Conservation (phyloP, 2,797 vertebrate genomes). For the Hyperoplus immaculatus region DNA sequence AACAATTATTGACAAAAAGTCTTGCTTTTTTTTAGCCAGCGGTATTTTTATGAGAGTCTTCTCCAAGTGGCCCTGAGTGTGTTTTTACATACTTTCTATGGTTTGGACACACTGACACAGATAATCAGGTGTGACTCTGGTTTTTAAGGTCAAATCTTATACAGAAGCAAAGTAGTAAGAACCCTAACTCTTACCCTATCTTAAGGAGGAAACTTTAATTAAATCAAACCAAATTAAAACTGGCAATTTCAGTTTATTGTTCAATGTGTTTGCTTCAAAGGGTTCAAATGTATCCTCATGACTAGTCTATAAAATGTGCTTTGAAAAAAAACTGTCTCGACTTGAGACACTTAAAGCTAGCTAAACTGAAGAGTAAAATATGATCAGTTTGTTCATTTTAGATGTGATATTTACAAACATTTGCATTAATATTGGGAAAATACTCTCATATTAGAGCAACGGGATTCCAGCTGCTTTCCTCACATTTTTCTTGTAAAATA, state of each 20-base stretch:
- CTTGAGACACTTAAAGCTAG: not conserved
- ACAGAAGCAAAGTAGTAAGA: not conserved
- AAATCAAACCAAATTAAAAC: not conserved
- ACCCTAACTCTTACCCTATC: not conserved
- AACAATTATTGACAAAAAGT: slow-evolving; percentile 37
- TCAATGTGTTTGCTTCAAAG: too few relatives aligned
- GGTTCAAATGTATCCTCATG: not conserved
- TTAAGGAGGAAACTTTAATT: not conserved
- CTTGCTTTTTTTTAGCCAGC: slow-evolving; percentile 19
- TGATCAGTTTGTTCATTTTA: not conserved
- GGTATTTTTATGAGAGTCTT: not conserved
- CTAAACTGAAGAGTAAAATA: not conserved
- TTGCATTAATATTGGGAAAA: not conserved
- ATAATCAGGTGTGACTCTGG: not conserved
- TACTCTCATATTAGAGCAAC: not conserved
- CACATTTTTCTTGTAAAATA: not conserved
- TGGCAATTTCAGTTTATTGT: too few relatives aligned
- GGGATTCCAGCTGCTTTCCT: not conserved
- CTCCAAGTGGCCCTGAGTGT: not conserved
- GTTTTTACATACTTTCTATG: not conserved
- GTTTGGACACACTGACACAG: not conserved
- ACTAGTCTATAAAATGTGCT: not conserved
- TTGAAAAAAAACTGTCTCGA: not conserved
- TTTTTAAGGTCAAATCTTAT: not conserved
- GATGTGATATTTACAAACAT: not conserved